Base-by-base conservation (phyloP, 2,888 invertebrate genomes). In the Drosophila diplacantha region DNA sequence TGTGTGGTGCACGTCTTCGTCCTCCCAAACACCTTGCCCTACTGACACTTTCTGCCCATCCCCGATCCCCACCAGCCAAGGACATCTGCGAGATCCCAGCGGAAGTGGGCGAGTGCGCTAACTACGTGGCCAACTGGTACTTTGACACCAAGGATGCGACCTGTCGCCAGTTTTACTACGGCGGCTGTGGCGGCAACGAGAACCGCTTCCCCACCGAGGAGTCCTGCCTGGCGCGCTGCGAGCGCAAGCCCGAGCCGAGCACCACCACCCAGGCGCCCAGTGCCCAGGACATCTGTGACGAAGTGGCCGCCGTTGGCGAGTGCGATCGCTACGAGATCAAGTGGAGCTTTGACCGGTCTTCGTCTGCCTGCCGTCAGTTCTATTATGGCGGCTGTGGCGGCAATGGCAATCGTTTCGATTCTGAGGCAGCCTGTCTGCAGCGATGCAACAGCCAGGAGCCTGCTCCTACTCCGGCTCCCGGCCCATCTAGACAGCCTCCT, bases 361-460 rank as follows among this genome's bases (percentile, higher is more conserved):
- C 91, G 50, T 91, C 92, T 60, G 89, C 89, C 20, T 98, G 98
- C 86, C 89, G 90, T 54, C 92, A 92, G 82, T 98, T 97, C 89
- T 92, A 94, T 75, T 97, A 93, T 85, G 95, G 96, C 44, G 97
- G 98, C 47, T 98, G 98, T 86, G 94, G 93, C 18, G 98, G 97
- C 38, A 99, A 98, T 85, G 92, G 90, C 1, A 98, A 97, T 88
- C 95, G 96, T 88, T 98, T 96, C 89, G 87, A 86, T 3, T 90
- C 91, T 0, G 90, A 93, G 85, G 87, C 90, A 37, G 92, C 91
- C 46, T 96, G 96, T 78, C 87, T 90, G 63, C 88, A 88, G 55
- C 90, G 91, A 44, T 95, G 96, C 85, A 89, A 89, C 63, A 87
- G 84, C 2, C 47, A 46, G 0, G 20, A 41, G 2, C 74, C 37